Percentiles rank a stretch among this genome's conserved stretches.
Conservation (phyloP, 2,797 vertebrate genomes). For the Distichodus sexfasciatus region DNA sequence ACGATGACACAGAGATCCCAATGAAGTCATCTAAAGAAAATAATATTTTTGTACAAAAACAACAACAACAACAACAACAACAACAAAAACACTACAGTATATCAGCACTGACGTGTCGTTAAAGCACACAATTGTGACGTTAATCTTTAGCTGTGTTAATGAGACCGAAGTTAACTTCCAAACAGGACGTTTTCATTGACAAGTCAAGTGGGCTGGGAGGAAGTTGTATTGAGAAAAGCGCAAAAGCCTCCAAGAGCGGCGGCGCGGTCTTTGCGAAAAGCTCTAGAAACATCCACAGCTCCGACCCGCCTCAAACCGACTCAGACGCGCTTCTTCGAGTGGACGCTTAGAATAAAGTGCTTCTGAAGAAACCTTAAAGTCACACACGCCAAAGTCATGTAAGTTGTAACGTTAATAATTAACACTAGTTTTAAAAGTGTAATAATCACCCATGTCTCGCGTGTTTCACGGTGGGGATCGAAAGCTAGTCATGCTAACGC, state of each 20-base stretch:
- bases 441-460: not conserved
- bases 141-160: too few species aligned
- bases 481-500: too few species aligned
- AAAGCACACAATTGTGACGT: too few species aligned
- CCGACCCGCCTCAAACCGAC: not conserved
- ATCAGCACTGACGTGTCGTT: too few species aligned
- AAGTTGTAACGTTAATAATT: slow-evolving; percentile 1
- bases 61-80: too few species aligned
- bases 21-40: too few species aligned
- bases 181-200: not conserved
- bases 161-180: too few species aligned
- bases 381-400: slow-evolving; percentile 2
- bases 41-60: too few species aligned
- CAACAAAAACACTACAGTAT: too few species aligned
- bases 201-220: not conserved
- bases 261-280: not conserved
- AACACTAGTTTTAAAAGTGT: not conserved
- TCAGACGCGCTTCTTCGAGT: not conserved
- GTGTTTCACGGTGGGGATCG: not conserved
- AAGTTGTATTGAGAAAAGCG: not conserved
- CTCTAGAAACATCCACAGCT: not conserved
- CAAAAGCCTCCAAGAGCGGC: too few species aligned
- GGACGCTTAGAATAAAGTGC: not conserved
- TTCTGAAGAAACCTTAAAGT: not conserved
- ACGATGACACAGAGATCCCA: too few species aligned